Base-by-base conservation (phyloP, 2,113 vertebrate genomes). In the Clarias gariepinus region DNA sequence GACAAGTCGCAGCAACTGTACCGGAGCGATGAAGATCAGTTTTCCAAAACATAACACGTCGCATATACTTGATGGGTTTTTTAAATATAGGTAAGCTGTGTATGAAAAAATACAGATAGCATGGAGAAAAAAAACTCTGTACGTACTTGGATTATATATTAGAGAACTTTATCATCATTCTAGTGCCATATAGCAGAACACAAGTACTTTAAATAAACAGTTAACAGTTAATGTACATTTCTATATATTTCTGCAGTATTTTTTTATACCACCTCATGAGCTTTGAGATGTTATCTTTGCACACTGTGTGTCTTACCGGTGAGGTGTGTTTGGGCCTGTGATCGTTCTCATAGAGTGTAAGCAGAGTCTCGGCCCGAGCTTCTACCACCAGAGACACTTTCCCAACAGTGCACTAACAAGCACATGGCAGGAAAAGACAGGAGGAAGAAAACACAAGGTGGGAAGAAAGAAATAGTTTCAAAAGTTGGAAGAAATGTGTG, bases 271-370 rank as follows among this genome's bases (percentile, higher is more conserved):
- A 30, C 57, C 30, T 21, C 4, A 6, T 30, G 4, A 58, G 77
- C 78, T 36, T 30, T 60, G 57, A 33, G 19, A 79, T 55, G 52
- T 19, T 79, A 33, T 53, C 53, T 28, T 16, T 79, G 28, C n/a
- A 58, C 80, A 52, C 36, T 16, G 5, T 21, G 73, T 52, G 74
- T 87, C 97, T 97, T 96, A 97, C 96, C 96, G 92, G 91, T 85
- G 95, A 94, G 88, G 92, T 88, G 87, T 93, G 80, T 89, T 94
- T 95, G 90, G 95, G 95, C 88, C 93, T 96, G 93, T 97, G 96
- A 94, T 97, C 96, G 84, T 94, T 96, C 94, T 95, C 94, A 91
- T 96, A 96, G 0, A 97, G 95, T 93, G 94, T 95, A 91, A 96
- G 94, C 91, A 96, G 94, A 52, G 95, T 94, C 93, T 96, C 95